These are phyloP conservation scores for Pandemis heparana DNA, from an alignment of 2,888 invertebrate species.

Conservation along the genomic window DNA sequence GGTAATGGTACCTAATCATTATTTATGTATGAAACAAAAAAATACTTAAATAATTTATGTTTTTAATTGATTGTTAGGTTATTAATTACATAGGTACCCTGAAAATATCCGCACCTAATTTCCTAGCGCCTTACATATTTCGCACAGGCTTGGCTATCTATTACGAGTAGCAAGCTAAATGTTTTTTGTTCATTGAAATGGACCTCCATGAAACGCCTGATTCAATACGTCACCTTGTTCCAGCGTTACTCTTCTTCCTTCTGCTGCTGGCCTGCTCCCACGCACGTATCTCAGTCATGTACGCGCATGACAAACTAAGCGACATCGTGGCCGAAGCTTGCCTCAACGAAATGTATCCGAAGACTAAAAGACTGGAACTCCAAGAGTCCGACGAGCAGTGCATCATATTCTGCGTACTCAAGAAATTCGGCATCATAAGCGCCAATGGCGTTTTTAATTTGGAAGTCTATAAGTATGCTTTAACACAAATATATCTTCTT, in stretches of 20 bases:
- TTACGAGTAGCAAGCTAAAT: too few species aligned
- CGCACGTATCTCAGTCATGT: constrained; percentile 76
- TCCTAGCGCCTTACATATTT: too few species aligned
- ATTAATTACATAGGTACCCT: too few species aligned
- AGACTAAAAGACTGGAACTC: constrained; percentile 62
- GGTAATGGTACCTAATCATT: too few species aligned
- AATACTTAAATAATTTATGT: too few species aligned
- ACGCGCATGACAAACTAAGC: constrained; percentile 74
- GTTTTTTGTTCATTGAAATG: too few species aligned
- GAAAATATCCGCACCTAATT: too few species aligned
- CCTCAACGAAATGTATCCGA: constrained; percentile 75
- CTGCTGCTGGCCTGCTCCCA: constrained; percentile 52
- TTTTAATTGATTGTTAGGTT: too few species aligned
- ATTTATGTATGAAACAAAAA: too few species aligned
- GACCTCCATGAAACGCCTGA: too few species aligned
- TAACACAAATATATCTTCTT: too few species aligned
- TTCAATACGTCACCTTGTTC: neutral
- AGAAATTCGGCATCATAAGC: constrained; percentile 77
- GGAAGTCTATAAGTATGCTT: constrained; percentile 69
- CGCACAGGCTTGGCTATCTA: too few species aligned
- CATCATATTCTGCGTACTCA: constrained; percentile 78
- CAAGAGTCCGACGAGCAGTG: constrained; percentile 78
- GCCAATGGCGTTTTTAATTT: constrained; percentile 69
- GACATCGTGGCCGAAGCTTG: constrained; percentile 73
- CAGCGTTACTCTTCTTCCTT: constrained; percentile 47